Evolutionary conservation across 2,113 vertebrate genomes (phyloP), one percentile per base, ranked within the genome.

Genomic region (Odocoileus virginianus): DNA sequence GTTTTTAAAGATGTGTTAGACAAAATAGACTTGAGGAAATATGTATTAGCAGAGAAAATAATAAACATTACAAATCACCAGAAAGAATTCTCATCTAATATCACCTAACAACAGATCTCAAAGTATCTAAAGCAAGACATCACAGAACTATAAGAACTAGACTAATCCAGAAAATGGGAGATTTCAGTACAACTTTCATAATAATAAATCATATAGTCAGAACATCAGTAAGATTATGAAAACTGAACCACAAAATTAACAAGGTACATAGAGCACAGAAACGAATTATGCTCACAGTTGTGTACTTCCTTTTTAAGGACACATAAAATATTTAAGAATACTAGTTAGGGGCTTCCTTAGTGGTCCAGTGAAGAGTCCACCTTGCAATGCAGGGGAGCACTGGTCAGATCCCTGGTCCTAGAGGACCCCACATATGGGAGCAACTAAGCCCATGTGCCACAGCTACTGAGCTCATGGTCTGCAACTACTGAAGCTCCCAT

Each of bases 221-320:
- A 95, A 74, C 54, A 9, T 64, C 54, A 54, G 57, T 82, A 89
- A 82, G n/a, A 93, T 94, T 86, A 87, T 90, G 67, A 96, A 93
- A 95, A 17, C 40, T 76, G 71, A 95, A 90, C 21, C 60, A 58
- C n/a, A 85, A 89, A 93, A 86, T 82, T 95, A 85, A 81, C 45
- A 95, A 89, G 10, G 5, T 92, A 28, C 27, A 81, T 0, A 90
- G 61, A 84, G 43, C 55, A 87, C 13, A 96, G 43, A 96, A 93
- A 40, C 9, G 30, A 79, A 40, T 71, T 57, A 47, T 9, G 86
- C 43, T 14, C 16, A 16, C n/a, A 83, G 54, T n/a, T 52, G 2
- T 33, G 52, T 86, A 15, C 33, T 92, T 90, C 71, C 79, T 87
- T 71, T 95, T 78, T 58, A 78, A 92, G 40, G 10, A 60, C 23